Conservation (phyloP, 2,888 invertebrate genomes). For the Psylliodes chrysocephalus region DNA sequence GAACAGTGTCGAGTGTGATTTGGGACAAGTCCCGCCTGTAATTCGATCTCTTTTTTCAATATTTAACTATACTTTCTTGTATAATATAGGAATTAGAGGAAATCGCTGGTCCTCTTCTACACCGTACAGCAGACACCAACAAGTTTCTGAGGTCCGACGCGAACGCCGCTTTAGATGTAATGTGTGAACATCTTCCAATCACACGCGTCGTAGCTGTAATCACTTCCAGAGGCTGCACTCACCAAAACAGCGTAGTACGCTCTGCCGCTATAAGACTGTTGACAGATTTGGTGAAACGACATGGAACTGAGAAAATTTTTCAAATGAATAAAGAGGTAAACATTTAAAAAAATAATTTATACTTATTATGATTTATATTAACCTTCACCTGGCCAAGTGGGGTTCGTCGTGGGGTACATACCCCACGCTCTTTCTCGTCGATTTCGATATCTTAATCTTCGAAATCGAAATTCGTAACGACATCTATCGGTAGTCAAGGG, state of each 20-base stretch:
- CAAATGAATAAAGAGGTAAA: conserved; percentile 78
- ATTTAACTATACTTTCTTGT: too few relatives aligned
- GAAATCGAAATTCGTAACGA: too few relatives aligned
- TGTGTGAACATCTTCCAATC: conserved; percentile 82
- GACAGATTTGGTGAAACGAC: conserved; percentile 75
- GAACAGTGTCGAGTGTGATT: too few relatives aligned
- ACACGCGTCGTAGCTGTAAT: conserved; percentile 75
- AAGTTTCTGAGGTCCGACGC: conserved; percentile 92
- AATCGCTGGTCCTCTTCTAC: conserved; percentile 81
- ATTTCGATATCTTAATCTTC: too few relatives aligned
- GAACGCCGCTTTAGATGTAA: conserved; percentile 80
- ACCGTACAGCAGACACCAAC: conserved; percentile 93
- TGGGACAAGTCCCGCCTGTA: too few relatives aligned
- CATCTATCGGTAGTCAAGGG: too few relatives aligned
- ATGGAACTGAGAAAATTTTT: conserved; percentile 79
- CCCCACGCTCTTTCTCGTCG: conserved; percentile 84
- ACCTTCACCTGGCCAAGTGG: background rate
- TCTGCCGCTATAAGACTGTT: conserved; percentile 85
- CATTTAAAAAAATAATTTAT: background rate
- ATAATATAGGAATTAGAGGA: conserved; percentile 88
- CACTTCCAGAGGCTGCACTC: conserved; percentile 76
- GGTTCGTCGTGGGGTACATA: conserved; percentile 91
- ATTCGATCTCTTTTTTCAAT: too few relatives aligned
- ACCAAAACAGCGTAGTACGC: conserved; percentile 89
- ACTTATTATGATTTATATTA: background rate